These are phyloP conservation scores for Labeo catla DNA, from an alignment of 2,113 vertebrate species.

Conservation along the genomic window DNA sequence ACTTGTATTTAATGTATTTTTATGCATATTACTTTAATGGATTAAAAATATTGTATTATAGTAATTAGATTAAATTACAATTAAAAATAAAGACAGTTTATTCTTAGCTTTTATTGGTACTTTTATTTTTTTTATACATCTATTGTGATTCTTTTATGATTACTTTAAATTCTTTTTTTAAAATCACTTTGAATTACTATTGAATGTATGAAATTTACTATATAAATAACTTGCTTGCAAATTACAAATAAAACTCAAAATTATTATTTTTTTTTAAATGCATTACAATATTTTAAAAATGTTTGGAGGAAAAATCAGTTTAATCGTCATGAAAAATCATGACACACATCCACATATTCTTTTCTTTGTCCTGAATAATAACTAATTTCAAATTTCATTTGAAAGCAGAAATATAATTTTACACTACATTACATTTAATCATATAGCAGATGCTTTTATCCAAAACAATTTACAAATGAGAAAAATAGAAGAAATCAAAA, in stretches of 20 bases:
- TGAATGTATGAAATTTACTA: too few relatives aligned
- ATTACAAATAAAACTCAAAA: not conserved
- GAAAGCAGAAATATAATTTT: not conserved
- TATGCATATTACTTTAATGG: not conserved
- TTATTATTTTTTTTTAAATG: not conserved
- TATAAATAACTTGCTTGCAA: not conserved
- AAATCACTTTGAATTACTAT: too few relatives aligned
- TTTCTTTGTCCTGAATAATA: not conserved
- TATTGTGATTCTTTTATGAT: not conserved
- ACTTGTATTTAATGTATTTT: not conserved
- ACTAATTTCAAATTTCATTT: too few relatives aligned
- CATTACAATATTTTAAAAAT: not conserved
- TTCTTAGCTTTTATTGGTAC: not conserved
- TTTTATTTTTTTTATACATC: not conserved
- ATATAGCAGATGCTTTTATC: too few relatives aligned
- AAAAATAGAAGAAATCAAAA: too few relatives aligned
- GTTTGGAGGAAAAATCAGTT: not conserved
- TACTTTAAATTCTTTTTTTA: not conserved
- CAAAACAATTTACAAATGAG: too few relatives aligned
- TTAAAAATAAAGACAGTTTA: not conserved
- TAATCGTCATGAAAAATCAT: not conserved
- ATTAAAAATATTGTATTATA: not conserved
- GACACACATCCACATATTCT: not conserved
- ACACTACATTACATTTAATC: too few relatives aligned
- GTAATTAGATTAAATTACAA: not conserved